Conservation (phyloP, 2,888 invertebrate species). For the Phengaris alcon region DNA sequence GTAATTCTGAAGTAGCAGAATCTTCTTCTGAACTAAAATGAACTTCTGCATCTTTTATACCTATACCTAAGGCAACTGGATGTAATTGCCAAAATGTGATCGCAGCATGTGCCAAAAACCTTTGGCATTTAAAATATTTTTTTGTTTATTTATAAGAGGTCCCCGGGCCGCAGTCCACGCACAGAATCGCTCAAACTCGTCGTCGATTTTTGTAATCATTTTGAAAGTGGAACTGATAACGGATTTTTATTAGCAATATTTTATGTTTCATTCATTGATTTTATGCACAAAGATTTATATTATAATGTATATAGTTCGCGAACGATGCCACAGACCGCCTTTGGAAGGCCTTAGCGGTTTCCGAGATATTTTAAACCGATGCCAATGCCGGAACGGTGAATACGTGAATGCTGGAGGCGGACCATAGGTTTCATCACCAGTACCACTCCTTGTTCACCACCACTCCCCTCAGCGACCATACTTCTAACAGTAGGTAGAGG, state of each 20-base stretch:
- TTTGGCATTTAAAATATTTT: conserved; percentile 11
- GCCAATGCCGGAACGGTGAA: background rate
- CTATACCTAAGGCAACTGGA: background rate
- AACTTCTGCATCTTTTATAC: background rate
- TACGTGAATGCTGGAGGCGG: background rate
- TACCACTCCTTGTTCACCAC: too few relatives aligned
- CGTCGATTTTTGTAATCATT: conserved; percentile 16
- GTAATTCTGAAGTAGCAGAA: too few relatives aligned
- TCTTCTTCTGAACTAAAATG: background rate
- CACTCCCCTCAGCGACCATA: too few relatives aligned
- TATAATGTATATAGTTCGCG: conserved; percentile 9
- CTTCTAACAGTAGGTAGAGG: too few relatives aligned
- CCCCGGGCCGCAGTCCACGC: background rate
- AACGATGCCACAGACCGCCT: conserved; percentile 6
- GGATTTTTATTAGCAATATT: conserved; percentile 25
- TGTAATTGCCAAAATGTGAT: background rate
- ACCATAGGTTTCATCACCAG: too few relatives aligned
- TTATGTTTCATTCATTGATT: conserved; percentile 23
- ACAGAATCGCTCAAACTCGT: conserved; percentile 5
- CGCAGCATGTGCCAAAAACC: conserved; percentile 8
- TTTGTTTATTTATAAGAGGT: conserved; percentile 4
- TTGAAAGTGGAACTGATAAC: conserved; percentile 26
- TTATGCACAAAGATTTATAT: conserved; percentile 19
- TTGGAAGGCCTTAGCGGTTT: conserved; percentile 10
- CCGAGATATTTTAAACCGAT: background rate